Evolutionary conservation across 2,113 vertebrate genomes (phyloP).

Genomic region (Shinisaurus crocodilurus): DNA sequence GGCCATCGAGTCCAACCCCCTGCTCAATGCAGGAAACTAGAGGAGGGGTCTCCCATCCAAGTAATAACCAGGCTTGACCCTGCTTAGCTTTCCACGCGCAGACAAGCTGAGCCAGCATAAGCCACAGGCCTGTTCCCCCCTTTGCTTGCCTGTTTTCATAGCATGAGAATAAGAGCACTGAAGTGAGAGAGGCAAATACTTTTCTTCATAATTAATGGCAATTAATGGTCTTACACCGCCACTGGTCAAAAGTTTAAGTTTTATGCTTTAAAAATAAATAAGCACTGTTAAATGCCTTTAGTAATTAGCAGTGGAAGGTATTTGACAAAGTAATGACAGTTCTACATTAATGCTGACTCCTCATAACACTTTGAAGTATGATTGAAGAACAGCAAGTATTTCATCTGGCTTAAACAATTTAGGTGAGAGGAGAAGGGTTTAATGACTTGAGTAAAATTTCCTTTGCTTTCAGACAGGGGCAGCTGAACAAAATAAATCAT

Average conservation of each 20-base stretch:
- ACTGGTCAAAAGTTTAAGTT: background rate
- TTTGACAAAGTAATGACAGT: background rate
- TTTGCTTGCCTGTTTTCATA: background rate
- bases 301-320: background rate
- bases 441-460: background rate
- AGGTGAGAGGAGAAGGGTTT: slow-evolving; percentile 16
- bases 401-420: background rate
- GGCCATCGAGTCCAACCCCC: too few relatives aligned
- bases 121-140: background rate
- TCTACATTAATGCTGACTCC: background rate
- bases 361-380: slow-evolving; percentile 10
- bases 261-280: background rate
- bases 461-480: background rate
- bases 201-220: background rate
- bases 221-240: background rate
- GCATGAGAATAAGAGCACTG: background rate
- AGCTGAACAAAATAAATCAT: background rate
- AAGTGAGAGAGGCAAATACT: background rate
- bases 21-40: too few relatives aligned
- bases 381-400: background rate
- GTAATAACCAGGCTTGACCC: too few relatives aligned
- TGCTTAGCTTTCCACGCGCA: too few relatives aligned
- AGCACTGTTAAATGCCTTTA: background rate
- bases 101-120: too few relatives aligned
- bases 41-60: too few relatives aligned